phyloP scores from a whole-genome alignment of 2,113 vertebrate species.

The Dendropsophus ebraccatus region DNA sequence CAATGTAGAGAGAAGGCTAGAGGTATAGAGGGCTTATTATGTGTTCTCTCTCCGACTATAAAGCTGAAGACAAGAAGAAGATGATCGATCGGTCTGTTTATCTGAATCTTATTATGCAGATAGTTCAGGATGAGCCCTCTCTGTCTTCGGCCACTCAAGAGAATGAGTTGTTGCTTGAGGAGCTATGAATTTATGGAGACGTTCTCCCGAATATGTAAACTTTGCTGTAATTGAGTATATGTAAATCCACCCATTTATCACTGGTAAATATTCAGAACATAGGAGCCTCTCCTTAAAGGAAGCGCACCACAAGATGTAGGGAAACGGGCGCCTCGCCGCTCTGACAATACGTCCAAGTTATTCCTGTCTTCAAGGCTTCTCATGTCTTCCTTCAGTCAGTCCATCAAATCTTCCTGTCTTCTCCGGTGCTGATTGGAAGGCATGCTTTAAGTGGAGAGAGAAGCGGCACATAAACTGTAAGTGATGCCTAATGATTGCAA shows the following conservation, averaged over 20 bases:
- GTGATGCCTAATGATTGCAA: conserved; percentile 36
- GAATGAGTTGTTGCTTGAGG: not conserved
- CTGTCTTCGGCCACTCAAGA: not conserved
- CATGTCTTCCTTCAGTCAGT: not conserved
- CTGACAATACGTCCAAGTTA: not conserved
- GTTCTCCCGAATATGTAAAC: not conserved
- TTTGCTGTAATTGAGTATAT: not conserved
- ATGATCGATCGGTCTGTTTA: not conserved
- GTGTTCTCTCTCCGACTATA: not conserved
- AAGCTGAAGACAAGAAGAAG: not conserved
- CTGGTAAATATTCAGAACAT: not conserved
- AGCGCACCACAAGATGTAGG: not conserved
- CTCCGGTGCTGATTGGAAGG: not conserved
- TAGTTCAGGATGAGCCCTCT: not conserved
- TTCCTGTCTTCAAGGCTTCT: not conserved
- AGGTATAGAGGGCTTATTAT: no score
- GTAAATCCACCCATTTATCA: not conserved
- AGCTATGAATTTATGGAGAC: not conserved
- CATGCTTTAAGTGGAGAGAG: conserved; percentile 48
- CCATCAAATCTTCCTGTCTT: not conserved
- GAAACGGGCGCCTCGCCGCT: not conserved
- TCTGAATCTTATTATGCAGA: not conserved
- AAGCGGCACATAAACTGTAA: conserved; percentile 12
- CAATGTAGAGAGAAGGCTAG: no score
- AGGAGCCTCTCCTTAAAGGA: not conserved